These are phyloP conservation scores for Drosophila sordidula DNA, from an alignment of 2,888 invertebrate genomes.

Conservation along the genomic window DNA sequence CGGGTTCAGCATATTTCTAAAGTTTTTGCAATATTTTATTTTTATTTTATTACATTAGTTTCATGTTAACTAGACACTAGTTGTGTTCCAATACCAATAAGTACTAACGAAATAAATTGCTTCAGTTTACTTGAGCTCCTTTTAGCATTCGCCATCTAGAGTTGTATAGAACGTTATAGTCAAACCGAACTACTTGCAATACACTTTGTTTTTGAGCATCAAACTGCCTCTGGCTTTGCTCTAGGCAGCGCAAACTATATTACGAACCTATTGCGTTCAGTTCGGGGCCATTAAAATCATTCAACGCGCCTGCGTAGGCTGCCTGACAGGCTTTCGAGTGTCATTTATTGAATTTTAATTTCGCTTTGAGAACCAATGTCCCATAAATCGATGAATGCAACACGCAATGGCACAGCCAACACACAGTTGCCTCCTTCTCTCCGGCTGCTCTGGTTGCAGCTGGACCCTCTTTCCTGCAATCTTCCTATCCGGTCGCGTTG, in stretches of 20 bases:
- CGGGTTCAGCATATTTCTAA: not conserved
- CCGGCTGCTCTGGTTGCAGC: slow-evolving; percentile 27
- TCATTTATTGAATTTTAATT: slow-evolving; percentile 76
- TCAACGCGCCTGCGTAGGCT: slow-evolving; percentile 61
- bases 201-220: slow-evolving; percentile 4
- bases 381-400: slow-evolving; percentile 70
- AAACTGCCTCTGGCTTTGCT: not conserved
- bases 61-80: not conserved
- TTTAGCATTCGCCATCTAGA: no score
- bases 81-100: not conserved
- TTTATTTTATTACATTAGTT: no score
- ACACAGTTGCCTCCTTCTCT: not conserved
- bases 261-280: slow-evolving; percentile 18
- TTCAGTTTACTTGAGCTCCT: no score
- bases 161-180: not conserved
- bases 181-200: slow-evolving; percentile 16
- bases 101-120: no score
- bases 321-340: slow-evolving; percentile 60
- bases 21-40: not conserved
- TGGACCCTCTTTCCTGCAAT: slow-evolving; percentile 36
- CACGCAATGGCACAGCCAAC: slow-evolving; percentile 36
- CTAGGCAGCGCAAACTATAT: slow-evolving; percentile 9
- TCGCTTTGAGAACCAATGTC: slow-evolving; percentile 63
- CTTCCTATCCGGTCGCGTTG: slow-evolving; percentile 32
- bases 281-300: slow-evolving; percentile 60